Conservation (phyloP, 2,113 vertebrate species). For the Cettia cetti region DNA sequence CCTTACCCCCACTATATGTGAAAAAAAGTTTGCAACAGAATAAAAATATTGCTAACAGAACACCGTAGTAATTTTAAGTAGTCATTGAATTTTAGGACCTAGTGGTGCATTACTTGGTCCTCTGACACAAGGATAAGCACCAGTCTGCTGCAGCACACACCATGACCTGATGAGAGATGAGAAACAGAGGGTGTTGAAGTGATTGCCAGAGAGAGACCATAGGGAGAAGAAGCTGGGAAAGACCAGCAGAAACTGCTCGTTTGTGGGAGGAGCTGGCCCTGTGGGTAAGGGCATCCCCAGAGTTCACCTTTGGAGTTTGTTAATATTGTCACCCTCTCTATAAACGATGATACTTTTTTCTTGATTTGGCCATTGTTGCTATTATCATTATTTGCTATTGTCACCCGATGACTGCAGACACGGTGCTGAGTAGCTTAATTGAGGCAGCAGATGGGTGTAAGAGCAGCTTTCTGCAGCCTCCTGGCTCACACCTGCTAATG, state of each 20-base stretch:
- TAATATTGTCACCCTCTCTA: background rate
- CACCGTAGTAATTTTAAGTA: background rate
- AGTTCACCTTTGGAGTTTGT: background rate
- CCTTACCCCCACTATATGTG: background rate
- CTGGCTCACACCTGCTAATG: rapidly evolving
- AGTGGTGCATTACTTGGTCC: background rate
- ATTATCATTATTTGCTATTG: background rate
- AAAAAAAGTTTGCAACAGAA: background rate
- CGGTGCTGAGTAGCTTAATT: background rate
- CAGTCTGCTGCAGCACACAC: background rate
- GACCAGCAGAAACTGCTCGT: background rate
- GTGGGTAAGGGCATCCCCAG: background rate
- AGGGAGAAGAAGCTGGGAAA: background rate
- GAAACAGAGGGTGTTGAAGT: background rate
- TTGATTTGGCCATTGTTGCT: background rate
- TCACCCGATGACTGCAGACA: background rate
- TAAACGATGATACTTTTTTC: background rate
- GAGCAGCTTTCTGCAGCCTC: background rate
- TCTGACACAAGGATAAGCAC: background rate
- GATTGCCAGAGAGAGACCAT: background rate
- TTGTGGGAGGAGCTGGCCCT: background rate
- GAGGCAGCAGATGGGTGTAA: background rate
- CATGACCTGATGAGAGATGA: background rate
- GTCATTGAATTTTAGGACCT: background rate
- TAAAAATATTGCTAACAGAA: background rate